Evolutionary conservation across 2,888 invertebrate species (phyloP), one percentile per base, ranked within the genome.

Genomic region (Trisateles emortualis): DNA sequence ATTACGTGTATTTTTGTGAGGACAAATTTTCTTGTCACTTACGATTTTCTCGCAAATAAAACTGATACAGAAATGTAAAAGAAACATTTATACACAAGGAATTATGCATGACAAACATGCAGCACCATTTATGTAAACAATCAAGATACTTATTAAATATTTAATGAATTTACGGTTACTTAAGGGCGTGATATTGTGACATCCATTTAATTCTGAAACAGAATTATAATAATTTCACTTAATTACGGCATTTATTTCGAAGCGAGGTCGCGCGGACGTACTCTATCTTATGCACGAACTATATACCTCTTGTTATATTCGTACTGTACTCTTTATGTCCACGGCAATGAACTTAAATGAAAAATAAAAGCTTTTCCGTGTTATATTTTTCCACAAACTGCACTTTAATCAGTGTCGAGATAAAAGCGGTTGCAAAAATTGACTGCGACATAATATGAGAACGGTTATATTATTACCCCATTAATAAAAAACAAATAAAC

Each of bases 221-320:
- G 87, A 87, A 90, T 90, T 89, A 88, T 86, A 88, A 90, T 91
- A 92, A 92, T 89, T 92, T 88, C 84, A 88, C 81, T 87, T 92
- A 92, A 92, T 92, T 90, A 88, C 89, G 72, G 84, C 88, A 88
- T 91, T 91, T 88, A 91, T 90, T 88, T 71, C 64, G 71, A 71
- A 63, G 70, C 85, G 86, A 89, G 88, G 89, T 68, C 84, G 78
- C 69, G 68, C 75, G 72, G 75, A 68, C 80, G 70, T 73, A 84
- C 84, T 80, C 78, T 80, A 82, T 86, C 83, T 86, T 80, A 74
- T 58, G 75, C 70, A 74, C 75, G 65, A 74, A 76, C 76, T 26
- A 83, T 86, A 26, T 84, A 83, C 79, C 77, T 66, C 71, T 71
- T 72, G 70, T 72, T 73, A 65, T 69, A 59, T 26, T 6, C 42